Base-by-base conservation (phyloP, 1,140 invertebrate genomes). In the Platorchestia sp. region DNA sequence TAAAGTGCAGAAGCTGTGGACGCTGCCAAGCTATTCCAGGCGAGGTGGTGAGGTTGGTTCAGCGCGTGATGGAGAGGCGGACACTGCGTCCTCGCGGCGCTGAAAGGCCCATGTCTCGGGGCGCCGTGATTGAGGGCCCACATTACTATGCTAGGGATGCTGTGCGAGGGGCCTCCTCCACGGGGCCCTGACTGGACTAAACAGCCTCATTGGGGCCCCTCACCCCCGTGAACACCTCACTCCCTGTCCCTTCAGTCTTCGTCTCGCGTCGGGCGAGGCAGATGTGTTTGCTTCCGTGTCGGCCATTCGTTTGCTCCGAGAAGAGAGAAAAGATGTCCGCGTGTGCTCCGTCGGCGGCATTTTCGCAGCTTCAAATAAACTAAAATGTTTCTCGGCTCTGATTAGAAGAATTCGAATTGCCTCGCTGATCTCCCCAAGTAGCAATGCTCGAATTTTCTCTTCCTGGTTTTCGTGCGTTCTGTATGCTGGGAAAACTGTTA, bases 171-270 rank as follows among this genome's bases (percentile, higher is more conserved):
- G 91, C 43, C 40, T 44, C 91, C 87, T 90, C 91, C 43, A 45
- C 91, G 91, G 91, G 43, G 41, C 40, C 91, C 45, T 93, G 91
- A 93, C 91, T 45, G 91, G 91, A 93, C 91, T 93, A 93, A 93
- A 93, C 91, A n/a, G 91, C 91, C 91, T 93, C 91, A 93, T 93
- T 47, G 43, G 19, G 91, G 91, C 44, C 45, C 45, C 43, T 19
- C 45, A 41, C 41, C 44, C 87, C 59, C 27, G 14, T 75, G 1
- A 27, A 75, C 14, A 10, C 14, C 27, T 27, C 36, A 10, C 14
- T 27, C 59, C 59, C 59, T 36, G 27, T 75, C 59, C 59, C 59
- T 75, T 75, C 59, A 75, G 10, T 75, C 59, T 75, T 75, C 59
- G 59, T 75, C 59, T 10, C 59, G 14, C 59, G 10, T 75, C 59